Evolutionary conservation across 2,797 vertebrate species (phyloP), one percentile per base, ranked within the genome.

Genomic region (Muraenolepis orangiensis): DNA sequence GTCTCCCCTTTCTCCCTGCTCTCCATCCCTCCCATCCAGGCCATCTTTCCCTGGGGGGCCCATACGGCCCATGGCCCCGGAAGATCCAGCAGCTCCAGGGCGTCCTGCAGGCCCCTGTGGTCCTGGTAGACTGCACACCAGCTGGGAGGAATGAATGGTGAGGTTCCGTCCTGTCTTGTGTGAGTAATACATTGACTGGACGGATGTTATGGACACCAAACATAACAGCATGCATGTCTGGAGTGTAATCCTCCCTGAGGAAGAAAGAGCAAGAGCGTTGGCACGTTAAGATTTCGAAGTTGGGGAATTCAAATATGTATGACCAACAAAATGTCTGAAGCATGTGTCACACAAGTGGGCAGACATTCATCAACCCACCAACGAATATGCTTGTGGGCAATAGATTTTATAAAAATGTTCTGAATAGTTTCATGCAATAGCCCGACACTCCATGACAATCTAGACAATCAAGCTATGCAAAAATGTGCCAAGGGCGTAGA

Each of bases 31-130:
- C 72, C 96, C 97, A 6, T 99, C 98, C 26, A 91, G 93, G 70
- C 96, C 97, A 4, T 99, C 98, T 79, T 90, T 94, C 30, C 98
- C 98, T 0, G 97, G 96, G 57, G 92, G 86, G 2, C 97, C 98
- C 95, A 96, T 96, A 72, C 93, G 93, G 78, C 98, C 98, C 1
- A 92, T 83, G 0, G 89, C 81, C 13, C 97, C 98, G 0, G 93
- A 90, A 20, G 92, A 70, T 4, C 98, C 98, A 0, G 93, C 89
- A 0, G 76, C 68, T 34, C 98, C 98, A 0, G 96, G 95, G 34
- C 88, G 88, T 0, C 98, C 97, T 0, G 93, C 92, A 0, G 96
- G 94, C 0, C 98, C 98, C 0, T 86, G 89, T 46, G 96, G 96
- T 0, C 98, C 97, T 0, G 96, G 96, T 26, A 97, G 82, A 84